These are phyloP conservation scores for Actinia tenebrosa DNA, from an alignment of 64 coral and sea anemone species.

Conservation along the genomic window DNA sequence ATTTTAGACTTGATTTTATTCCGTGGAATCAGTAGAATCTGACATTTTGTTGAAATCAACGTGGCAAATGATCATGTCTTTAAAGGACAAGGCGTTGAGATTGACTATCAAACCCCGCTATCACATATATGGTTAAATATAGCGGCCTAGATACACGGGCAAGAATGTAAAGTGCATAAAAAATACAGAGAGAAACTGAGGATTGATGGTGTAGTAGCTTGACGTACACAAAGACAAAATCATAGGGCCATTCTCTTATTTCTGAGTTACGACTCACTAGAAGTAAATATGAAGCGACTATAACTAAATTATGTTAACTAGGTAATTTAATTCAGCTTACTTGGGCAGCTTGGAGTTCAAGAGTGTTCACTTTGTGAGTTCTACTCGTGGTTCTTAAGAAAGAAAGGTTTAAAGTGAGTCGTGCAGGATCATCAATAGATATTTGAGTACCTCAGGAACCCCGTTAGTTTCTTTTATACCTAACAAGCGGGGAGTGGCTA, in stretches of 20 bases:
- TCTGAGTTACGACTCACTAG: background rate
- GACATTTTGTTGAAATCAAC: background rate
- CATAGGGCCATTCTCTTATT: background rate
- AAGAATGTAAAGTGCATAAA: background rate
- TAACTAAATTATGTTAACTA: background rate
- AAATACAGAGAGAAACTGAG: background rate
- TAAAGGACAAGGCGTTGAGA: background rate
- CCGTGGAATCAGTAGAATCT: background rate
- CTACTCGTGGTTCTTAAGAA: background rate
- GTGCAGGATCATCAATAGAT: background rate
- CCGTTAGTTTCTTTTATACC: conserved; percentile 6
- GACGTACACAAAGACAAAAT: background rate
- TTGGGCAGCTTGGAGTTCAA: background rate
- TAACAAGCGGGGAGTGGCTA: conserved; percentile 20
- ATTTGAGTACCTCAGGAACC: background rate
- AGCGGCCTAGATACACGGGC: background rate
- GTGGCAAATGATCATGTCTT: background rate
- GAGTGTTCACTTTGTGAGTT: background rate
- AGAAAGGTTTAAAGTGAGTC: background rate
- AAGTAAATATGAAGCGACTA: background rate
- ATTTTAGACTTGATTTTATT: background rate
- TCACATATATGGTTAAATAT: background rate
- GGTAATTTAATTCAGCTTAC: background rate
- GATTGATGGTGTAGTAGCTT: background rate
- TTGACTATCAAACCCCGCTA: background rate